Base-by-base conservation (phyloP, 2,113 vertebrate genomes). In the Myiopsitta monachus region DNA sequence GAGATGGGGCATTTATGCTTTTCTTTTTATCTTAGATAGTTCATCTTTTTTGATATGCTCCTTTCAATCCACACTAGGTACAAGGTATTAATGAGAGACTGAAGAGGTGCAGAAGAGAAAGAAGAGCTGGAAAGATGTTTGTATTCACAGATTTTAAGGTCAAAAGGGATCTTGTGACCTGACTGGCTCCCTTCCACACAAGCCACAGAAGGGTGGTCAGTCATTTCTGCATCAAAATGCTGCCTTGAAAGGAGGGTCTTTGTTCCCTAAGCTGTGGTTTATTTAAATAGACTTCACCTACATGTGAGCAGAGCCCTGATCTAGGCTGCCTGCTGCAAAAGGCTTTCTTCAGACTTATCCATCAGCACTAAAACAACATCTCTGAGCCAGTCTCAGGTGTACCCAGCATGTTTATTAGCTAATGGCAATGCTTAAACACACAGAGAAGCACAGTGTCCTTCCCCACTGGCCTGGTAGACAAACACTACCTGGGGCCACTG, bases 311-410 rank as follows among this genome's bases (percentile, higher is more conserved):
- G 81, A 93, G 92, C 52, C 85, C 90, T 30, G 61, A 74, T 51
- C 4, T 22, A 23, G 73, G 66, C 84, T 88, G 75, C 49, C 61
- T 64, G 80, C 89, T 95, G 91, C 83, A 52, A 51, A 93, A 47
- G 38, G 51, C 51, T 92, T 78, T 72, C 76, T 94, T 64, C 88
- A 67, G 83, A 93, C 51, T 49, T 69, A 93, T 94, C 95, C 77
- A 91, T 96, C 95, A 96, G 94, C 95, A 59, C 95, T 89, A 15
- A 44, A 55, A 93, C 70, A 96, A 95, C 94, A 94, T 80, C 90
- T 57, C 93, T 61, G 86, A 88, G 90, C 52, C 80, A 44, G 83
- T 61, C 69, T 87, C 54, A 31, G 73, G 64, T 75, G 68, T 43
- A 77, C 33, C 61, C 88, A 78, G 67, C 17, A 33, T 62, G 83